Percentiles rank a stretch among this genome's conserved stretches.
Conservation (phyloP, 2,797 vertebrate species). For the Cyclopterus lumpus region DNA sequence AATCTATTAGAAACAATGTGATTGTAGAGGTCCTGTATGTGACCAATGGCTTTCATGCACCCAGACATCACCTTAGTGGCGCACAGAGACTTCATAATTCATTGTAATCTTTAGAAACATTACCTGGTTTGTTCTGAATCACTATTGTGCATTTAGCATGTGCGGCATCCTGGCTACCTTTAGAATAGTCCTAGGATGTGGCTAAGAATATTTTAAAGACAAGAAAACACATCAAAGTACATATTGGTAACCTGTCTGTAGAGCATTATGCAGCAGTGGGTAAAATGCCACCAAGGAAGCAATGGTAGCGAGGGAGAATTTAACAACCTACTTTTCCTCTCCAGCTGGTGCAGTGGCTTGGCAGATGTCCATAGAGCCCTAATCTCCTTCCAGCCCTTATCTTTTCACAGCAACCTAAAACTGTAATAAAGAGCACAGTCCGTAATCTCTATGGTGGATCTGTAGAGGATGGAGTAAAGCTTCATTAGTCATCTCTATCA, state of each 20-base stretch:
- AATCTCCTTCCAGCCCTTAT: slow-evolving; percentile 40
- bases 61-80: background rate
- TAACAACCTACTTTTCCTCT: slow-evolving; percentile 15
- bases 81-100: background rate
- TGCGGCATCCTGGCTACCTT: background rate
- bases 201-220: background rate
- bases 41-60: background rate
- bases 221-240: background rate
- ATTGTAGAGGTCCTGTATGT: too few relatives aligned
- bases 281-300: background rate
- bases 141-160: background rate
- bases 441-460: slow-evolving; percentile 27
- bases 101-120: background rate
- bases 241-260: background rate
- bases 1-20: too few relatives aligned
- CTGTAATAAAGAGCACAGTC: slow-evolving; percentile 25
- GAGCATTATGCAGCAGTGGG: background rate
- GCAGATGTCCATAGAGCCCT: slow-evolving; percentile 36
- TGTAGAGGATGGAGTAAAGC: slow-evolving; percentile 15
- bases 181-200: background rate
- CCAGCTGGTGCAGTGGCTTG: slow-evolving; percentile 26
- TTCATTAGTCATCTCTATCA: slow-evolving; percentile 33
- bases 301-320: slow-evolving; percentile 8
- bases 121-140: background rate
- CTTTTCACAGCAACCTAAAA: slow-evolving; percentile 31